Base-by-base conservation (phyloP, 2,113 vertebrate species). In the Nicator chloris region DNA sequence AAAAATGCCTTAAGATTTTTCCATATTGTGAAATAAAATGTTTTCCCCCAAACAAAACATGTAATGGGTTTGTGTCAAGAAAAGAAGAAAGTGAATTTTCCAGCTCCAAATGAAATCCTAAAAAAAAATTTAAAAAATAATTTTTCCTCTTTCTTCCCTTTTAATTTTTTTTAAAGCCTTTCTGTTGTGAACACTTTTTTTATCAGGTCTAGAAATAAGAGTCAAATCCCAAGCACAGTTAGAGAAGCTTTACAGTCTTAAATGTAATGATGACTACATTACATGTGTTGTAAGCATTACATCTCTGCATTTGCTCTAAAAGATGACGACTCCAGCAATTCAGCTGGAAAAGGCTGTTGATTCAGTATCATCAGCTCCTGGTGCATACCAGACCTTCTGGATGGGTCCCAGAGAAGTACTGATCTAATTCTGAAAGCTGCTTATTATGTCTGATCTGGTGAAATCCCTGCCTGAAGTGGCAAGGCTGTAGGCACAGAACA, bases 401-500 rank as follows among this genome's bases (percentile, higher is more conserved):
- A 86, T 31, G 18, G 30, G 27, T 83, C 50, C 53, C 66, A 92
- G 40, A 70, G 47, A 94, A 35, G 24, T 59, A 30, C 21, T 28
- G 71, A 81, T 85, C 66, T 56, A 45, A 83, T 75, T 83, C 56
- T 15, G n/a, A 80, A 91, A 92, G 87, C 71, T 86, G 54, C 68
- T 86, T 78, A 56, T 64, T 73, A 13, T 53, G 56, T 71, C 79
- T 95, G 75, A 92, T 71, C 72, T 23, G 1, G 7, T 51, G 39
- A 90, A 94, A 97, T 78, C 76, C 80, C 64, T 40, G 76, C 91
- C 76, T 8, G 5, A 59, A 83, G 86, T 9, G 69, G 45, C 23
- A 50, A 50, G 54, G 26, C 30, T 92, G 23, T 4, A 66, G 71
- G 33, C 27, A 35, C 0, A 23, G 71, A 68, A 64, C 24, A 59